Evolutionary conservation across 1,140 invertebrate genomes (phyloP).

Genomic region (Apis laboriosa): DNA sequence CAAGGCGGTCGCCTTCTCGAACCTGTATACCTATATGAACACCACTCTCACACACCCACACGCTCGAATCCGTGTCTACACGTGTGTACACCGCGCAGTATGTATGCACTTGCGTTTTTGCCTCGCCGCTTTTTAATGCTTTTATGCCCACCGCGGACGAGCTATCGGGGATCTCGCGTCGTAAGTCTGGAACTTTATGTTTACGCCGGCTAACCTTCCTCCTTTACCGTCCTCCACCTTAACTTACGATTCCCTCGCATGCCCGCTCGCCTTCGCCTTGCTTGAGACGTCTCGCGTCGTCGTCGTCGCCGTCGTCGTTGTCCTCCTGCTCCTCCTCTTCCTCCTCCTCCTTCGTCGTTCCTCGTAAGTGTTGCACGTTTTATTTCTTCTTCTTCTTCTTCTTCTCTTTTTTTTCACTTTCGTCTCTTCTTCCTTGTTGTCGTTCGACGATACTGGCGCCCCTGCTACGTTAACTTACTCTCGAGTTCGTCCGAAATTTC

Average conservation of each 20-base stretch:
- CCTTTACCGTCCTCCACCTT: conserved; percentile 71
- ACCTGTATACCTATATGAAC: conserved; percentile 49
- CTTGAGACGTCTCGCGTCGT: conserved; percentile 80
- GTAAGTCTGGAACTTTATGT: conserved; percentile 82
- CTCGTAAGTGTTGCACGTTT: not conserved
- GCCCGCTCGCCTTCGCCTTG: conserved; percentile 67
- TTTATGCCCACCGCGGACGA: conserved; percentile 81
- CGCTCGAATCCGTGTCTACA: not conserved
- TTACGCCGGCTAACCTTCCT: conserved; percentile 76
- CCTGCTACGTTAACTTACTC: not conserved
- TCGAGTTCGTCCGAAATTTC: conserved; percentile 56
- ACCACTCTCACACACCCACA: conserved; percentile 25
- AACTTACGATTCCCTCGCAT: conserved; percentile 80
- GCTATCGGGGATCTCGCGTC: conserved; percentile 81
- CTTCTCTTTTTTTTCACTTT: not conserved
- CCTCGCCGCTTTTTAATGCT: conserved; percentile 75
- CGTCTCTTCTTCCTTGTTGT: not conserved
- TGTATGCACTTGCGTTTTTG: conserved; percentile 72
- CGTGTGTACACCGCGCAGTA: conserved; percentile 31
- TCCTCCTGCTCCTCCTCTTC: conserved; percentile 7
- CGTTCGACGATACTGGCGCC: too few species aligned
- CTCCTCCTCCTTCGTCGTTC: not conserved
- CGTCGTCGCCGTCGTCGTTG: conserved; percentile 47
- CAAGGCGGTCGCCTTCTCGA: conserved; percentile 21
- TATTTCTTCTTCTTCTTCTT: not conserved